A percentile compares a stretch with the other conserved stretches of the same genome.
phyloP scores from a whole-genome alignment of 1,140 invertebrate genomes.

The Scylla paramamosain region DNA sequence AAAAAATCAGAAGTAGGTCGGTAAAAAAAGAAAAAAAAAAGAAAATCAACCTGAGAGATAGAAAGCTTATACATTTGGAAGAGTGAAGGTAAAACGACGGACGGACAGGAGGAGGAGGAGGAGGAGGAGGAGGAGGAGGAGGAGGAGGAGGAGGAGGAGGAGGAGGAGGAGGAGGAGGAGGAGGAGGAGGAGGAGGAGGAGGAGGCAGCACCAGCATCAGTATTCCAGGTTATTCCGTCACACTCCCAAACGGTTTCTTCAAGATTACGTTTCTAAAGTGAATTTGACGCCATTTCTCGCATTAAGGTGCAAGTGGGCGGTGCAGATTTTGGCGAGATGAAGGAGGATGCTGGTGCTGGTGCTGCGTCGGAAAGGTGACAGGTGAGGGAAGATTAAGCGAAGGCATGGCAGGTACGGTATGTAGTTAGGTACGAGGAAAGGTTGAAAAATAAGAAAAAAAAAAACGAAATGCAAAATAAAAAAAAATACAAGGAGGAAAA shows the following conservation, averaged over 20 bases:
- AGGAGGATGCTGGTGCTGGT: not conserved
- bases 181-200: not conserved
- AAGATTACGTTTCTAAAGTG: conserved; percentile 29
- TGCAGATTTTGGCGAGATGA: not conserved
- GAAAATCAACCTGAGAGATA: not conserved
- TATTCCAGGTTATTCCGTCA: not conserved
- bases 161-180: not conserved
- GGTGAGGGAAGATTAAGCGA: not conserved
- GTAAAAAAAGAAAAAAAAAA: not conserved
- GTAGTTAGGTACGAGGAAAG: too few species aligned
- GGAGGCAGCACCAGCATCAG: not conserved
- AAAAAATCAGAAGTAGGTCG: not conserved
- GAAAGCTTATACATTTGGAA: not conserved
- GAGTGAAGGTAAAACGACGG: not conserved
- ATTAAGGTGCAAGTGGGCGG: not conserved
- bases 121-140: not conserved
- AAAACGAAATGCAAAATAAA: not conserved
- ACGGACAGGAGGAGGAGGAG: not conserved
- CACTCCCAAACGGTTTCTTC: conserved; percentile 11
- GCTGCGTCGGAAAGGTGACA: not conserved
- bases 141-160: not conserved
- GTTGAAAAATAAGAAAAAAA: not conserved
- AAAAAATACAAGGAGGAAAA: too few species aligned
- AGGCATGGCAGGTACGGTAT: not conserved
- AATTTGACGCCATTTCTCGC: conserved; percentile 31